phyloP scores from a whole-genome alignment of 2,797 vertebrate species.

The Hemitrygon akajei region DNA sequence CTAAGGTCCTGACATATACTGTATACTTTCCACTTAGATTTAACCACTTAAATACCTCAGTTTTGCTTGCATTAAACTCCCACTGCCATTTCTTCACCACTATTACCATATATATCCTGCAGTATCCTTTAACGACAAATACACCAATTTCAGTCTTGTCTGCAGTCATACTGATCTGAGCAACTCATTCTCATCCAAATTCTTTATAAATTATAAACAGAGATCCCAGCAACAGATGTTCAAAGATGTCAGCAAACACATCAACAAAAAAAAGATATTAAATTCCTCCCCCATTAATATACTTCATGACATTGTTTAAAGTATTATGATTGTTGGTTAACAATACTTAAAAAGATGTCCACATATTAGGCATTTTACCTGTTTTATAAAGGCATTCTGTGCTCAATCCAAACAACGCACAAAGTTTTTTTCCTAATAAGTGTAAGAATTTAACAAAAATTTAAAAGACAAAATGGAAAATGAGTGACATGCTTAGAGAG shows the following conservation, averaged over 20 bases:
- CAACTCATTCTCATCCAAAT: too few species aligned
- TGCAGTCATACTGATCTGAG: too few species aligned
- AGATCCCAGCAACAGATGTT: not conserved
- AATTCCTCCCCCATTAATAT: not conserved
- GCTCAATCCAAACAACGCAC: not conserved
- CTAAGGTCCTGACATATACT: too few species aligned
- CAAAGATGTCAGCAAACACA: not conserved
- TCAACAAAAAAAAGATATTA: not conserved
- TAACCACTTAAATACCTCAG: too few species aligned
- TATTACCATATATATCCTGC: too few species aligned
- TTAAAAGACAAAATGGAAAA: not conserved
- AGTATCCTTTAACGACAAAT: too few species aligned
- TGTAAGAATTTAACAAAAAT: conserved; percentile 17
- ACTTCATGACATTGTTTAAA: not conserved
- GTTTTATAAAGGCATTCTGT: not conserved
- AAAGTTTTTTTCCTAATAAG: not conserved
- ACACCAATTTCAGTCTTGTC: too few species aligned
- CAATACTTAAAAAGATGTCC: not conserved
- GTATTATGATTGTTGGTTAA: not conserved
- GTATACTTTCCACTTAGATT: too few species aligned
- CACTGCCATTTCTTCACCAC: too few species aligned
- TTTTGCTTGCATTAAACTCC: too few species aligned
- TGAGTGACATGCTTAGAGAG: not conserved
- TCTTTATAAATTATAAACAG: too few species aligned
- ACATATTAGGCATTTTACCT: too few species aligned